phyloP scores from a whole-genome alignment of 1,140 invertebrate species.

The Andricus grossulariae region DNA sequence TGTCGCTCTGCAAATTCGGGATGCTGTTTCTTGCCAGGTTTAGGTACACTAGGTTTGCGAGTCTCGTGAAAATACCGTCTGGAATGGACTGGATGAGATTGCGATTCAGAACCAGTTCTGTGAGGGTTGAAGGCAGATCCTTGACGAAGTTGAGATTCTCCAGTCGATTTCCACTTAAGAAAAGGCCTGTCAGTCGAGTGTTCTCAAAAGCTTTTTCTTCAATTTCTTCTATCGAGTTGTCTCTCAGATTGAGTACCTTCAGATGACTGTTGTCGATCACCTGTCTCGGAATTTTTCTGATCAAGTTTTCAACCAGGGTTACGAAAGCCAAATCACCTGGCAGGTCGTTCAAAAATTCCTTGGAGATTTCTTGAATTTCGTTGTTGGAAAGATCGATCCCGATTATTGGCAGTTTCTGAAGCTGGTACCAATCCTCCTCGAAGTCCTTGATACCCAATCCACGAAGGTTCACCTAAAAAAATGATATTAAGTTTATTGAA shows the following conservation, averaged over 20 bases:
- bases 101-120: conserved; percentile 37
- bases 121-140: conserved; percentile 50
- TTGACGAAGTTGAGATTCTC: conserved; percentile 45
- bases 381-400: conserved; percentile 53
- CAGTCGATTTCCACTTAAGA: conserved; percentile 48
- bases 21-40: conserved; percentile 53
- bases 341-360: conserved; percentile 57
- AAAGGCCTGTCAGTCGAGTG: conserved; percentile 47
- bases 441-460: conserved; percentile 51
- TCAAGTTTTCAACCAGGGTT: conserved; percentile 46
- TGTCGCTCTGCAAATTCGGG: conserved; percentile 31
- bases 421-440: conserved; percentile 58
- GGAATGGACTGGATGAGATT: conserved; percentile 53
- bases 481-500: not conserved
- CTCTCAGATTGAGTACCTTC: conserved; percentile 42
- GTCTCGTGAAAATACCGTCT: conserved; percentile 37
- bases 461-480: conserved; percentile 41
- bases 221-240: conserved; percentile 54
- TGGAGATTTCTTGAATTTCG: conserved; percentile 56
- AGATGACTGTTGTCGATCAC: conserved; percentile 56
- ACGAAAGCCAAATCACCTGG: conserved; percentile 49
- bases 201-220: conserved; percentile 52
- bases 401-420: conserved; percentile 39
- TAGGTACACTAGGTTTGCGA: conserved; percentile 45
- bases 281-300: conserved; percentile 38